Evolutionary conservation across 1,140 invertebrate genomes (phyloP), one percentile per base, ranked within the genome.

Genomic region (Drosophila arawakana): DNA sequence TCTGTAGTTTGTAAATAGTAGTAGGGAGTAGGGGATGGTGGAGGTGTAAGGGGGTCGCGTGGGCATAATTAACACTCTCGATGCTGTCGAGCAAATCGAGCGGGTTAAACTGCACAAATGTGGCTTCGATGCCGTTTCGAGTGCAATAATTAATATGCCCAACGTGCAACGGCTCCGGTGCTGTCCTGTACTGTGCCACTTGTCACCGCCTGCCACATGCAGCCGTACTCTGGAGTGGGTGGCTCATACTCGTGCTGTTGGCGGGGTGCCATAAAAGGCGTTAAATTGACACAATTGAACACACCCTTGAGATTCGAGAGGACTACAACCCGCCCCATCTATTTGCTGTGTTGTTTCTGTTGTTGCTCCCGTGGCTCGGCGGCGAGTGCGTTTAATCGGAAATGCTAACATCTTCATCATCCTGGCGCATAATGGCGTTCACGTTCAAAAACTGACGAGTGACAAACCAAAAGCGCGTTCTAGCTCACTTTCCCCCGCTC

Each of bases 211-310:
- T 13, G 43, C 25, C 6, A 18, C 35, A 43, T 37, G 35, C 11
- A 10, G n/a, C 11, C 9, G 34, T 30, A 7, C 37, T 11, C 11
- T 43, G 47, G 41, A 41, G 60, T 41, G 65, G 58, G 52, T 43
- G 52, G 47, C 9, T 15, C 58, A 10, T 59, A 67, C 37, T 39
- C 18, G 50, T 54, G 58, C 3, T 46, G 78, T 58, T 55, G 60
- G 60, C 58, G 80, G 70, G 66, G 72, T 81, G 80, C 68, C 55
- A 74, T 82, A 82, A 86, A 90, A 91, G 89, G 89, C 89, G 89
- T 91, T 91, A 91, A 91, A 91, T 91, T 91, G 89, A 91, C 89
- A 91, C 89, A 91, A 91, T 91, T 85, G 89, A 91, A 91, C 73
- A 85, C 89, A 91, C 89, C 89, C 89, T 85, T 89, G 89, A 91